Evolutionary conservation across 2,888 invertebrate genomes (phyloP), one percentile per base, ranked within the genome.

Genomic region (Leptopilina myrica): DNA sequence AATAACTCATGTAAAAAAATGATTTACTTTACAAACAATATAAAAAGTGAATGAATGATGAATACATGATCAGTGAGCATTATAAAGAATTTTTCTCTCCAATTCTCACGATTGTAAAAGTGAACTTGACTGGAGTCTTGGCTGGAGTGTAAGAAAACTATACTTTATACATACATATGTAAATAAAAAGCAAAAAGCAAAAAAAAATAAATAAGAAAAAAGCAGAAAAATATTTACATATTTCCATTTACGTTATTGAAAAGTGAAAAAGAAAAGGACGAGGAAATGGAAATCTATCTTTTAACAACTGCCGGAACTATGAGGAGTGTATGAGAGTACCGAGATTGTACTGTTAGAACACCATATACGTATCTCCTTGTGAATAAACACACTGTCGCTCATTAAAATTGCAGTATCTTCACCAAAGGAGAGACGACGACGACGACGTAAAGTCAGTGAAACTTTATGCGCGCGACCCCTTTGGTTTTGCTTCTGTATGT

Each of bases 321-420:
- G 49, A 67, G 67, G 20, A 67, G 49, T 20, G 14, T 62, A 62
- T 62, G 62, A 62, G 46, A 20, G 46, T 76, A 76, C 33, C 56
- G 33, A 76, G 15, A n/a, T 46, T 62, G 76, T 76, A 76, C 62
- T 46, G 64, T 76, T 76, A 76, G 76, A 49, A 62, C 64, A 46
- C 62, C 64, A 64, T 43, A 43, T 43, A 76, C 43, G 62, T 64
- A 14, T 43, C 46, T 76, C 46, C 43, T 64, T 64, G 64, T 46
- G 64, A 64, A 49, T 84, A 85, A 80, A 81, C 78, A 73, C 83
- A 84, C 86, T 84, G 85, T 86, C 83, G 85, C 86, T 88, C 88
- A 86, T 88, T 88, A 88, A 88, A 88, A 88, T 88, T 84, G 81
- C 84, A 84, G 84, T 85, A 76, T 76, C 79, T 78, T 78, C 64